A percentile compares a stretch with the other conserved stretches of the same genome.
Conservation (phyloP, 2,888 invertebrate species). For the Psococerastis gibbosa region DNA sequence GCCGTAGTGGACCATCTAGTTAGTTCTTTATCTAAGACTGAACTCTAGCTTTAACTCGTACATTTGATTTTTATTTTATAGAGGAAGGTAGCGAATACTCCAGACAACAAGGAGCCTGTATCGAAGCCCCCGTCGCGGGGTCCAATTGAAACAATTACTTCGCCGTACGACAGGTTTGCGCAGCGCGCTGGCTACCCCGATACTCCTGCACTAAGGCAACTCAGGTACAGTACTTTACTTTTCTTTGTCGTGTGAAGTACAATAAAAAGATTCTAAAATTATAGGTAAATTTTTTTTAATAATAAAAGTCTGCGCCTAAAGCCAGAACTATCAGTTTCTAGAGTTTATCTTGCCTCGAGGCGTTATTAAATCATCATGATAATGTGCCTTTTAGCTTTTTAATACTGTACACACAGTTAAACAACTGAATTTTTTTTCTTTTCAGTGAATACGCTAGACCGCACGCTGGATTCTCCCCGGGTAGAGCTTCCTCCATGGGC, state of each 20-base stretch:
- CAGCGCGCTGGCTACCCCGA: slow-evolving; percentile 55
- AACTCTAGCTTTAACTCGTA: too few relatives aligned
- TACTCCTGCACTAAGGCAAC: slow-evolving; percentile 79
- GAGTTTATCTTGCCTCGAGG: too few relatives aligned
- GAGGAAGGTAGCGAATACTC: slow-evolving; percentile 48
- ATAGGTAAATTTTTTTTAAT: too few relatives aligned
- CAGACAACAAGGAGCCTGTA: slow-evolving; percentile 36
- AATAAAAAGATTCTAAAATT: too few relatives aligned
- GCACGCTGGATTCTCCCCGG: slow-evolving; percentile 68
- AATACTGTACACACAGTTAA: background rate
- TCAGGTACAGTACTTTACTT: slow-evolving; percentile 26
- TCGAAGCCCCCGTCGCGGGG: slow-evolving; percentile 59
- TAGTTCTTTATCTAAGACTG: too few relatives aligned
- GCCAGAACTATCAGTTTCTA: too few relatives aligned
- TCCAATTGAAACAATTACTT: slow-evolving; percentile 49
- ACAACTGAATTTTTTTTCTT: slow-evolving; percentile 11
- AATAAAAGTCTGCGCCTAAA: too few relatives aligned
- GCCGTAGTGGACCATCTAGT: too few relatives aligned
- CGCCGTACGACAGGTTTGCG: slow-evolving; percentile 53
- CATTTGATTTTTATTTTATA: slow-evolving; percentile 20
- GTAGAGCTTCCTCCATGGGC: slow-evolving; percentile 24
- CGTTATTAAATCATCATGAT: too few relatives aligned
- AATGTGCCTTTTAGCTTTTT: background rate
- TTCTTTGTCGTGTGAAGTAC: slow-evolving; percentile 35
- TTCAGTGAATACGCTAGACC: slow-evolving; percentile 74